Conservation (phyloP, 2,888 invertebrate species). For the Himalopsyche japonica region DNA sequence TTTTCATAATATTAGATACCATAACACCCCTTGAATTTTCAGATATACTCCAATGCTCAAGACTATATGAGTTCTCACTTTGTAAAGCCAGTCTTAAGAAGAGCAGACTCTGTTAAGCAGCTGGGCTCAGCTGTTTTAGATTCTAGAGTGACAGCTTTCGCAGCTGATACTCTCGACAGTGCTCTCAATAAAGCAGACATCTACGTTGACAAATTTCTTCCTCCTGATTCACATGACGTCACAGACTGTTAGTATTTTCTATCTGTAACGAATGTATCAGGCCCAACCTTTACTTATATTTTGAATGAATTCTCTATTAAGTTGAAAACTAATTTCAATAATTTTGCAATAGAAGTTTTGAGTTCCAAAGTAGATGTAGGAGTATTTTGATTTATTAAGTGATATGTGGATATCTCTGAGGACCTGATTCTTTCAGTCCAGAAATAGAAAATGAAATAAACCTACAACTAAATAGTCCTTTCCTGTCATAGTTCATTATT, state of each 20-base stretch:
- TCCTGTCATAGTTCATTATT: no score
- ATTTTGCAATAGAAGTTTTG: no score
- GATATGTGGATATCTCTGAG: no score
- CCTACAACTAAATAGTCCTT: no score
- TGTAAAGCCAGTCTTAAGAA: conserved; percentile 70
- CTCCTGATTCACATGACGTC: conserved; percentile 68
- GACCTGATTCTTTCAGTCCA: no score
- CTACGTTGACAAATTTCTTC: conserved; percentile 81
- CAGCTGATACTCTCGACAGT: conserved; percentile 74
- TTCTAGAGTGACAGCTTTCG: conserved; percentile 72
- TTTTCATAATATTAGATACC: neutral
- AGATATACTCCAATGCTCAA: conserved; percentile 82
- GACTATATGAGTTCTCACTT: conserved; percentile 70
- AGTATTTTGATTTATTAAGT: no score
- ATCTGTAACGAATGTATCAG: no score
- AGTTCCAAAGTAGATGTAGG: no score
- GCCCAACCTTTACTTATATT: no score
- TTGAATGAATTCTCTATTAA: no score
- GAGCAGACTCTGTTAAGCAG: conserved; percentile 83
- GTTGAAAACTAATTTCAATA: no score
- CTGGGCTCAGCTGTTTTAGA: conserved; percentile 71
- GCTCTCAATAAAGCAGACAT: conserved; percentile 78
- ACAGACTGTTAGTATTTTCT: conserved; percentile 61
- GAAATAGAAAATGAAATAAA: no score
- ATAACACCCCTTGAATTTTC: conserved; percentile 29